These are phyloP conservation scores for Ectropis crepuscularia DNA, from an alignment of 2,888 invertebrate genomes.

Conservation along the genomic window DNA sequence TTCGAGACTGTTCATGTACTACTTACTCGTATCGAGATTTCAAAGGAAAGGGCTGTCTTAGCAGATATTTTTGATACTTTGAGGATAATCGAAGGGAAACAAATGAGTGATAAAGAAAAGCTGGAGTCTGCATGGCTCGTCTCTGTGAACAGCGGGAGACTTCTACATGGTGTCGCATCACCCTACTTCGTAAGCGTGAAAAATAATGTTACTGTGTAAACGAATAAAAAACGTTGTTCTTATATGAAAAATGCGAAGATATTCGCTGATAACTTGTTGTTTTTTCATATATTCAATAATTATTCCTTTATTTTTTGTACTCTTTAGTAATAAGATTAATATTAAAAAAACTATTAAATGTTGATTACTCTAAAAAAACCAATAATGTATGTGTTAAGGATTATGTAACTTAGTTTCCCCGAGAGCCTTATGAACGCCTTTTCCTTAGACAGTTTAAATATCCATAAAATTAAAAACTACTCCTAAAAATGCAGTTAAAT, in stretches of 20 bases:
- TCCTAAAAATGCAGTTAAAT: conserved; percentile 51
- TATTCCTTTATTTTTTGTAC: conserved; percentile 86
- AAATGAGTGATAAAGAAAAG: conserved; percentile 66
- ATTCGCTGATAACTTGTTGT: conserved; percentile 83
- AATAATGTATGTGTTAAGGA: conserved; percentile 79
- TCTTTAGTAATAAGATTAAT: conserved; percentile 84
- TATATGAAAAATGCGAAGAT: conserved; percentile 79
- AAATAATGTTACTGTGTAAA: conserved; percentile 79
- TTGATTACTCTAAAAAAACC: conserved; percentile 84
- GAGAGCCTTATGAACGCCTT: conserved; percentile 83
- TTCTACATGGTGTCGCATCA: conserved; percentile 58
- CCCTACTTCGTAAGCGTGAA: conserved; percentile 71
- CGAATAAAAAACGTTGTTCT: conserved; percentile 82
- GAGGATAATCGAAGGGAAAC: conserved; percentile 82
- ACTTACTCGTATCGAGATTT: conserved; percentile 67
- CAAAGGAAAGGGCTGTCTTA: conserved; percentile 83
- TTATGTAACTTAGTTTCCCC: conserved; percentile 81
- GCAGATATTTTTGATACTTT: conserved; percentile 85
- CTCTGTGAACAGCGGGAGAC: conserved; percentile 39
- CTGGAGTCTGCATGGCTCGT: conserved; percentile 41
- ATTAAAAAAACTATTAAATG: conserved; percentile 84
- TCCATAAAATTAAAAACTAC: conserved; percentile 48
- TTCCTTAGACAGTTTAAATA: conserved; percentile 76
- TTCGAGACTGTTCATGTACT: conserved; percentile 84
- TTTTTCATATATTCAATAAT: conserved; percentile 83